Conservation (phyloP, 1,140 invertebrate genomes). For the Caenorhabditis latens region DNA sequence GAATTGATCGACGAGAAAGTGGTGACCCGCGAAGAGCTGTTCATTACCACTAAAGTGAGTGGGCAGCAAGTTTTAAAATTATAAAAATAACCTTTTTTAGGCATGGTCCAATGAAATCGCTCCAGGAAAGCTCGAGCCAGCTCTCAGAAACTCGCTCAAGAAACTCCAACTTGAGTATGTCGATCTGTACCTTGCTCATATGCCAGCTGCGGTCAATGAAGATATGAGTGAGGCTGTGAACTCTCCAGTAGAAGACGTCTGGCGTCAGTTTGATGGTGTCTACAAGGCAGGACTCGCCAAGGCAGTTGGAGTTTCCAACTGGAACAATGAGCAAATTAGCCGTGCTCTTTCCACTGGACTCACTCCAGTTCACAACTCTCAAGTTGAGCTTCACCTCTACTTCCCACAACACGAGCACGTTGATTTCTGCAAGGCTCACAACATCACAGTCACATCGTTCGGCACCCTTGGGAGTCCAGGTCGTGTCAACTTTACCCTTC, state of each 20-base stretch:
- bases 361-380: conserved; percentile 71
- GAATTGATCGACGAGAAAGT: conserved; percentile 83
- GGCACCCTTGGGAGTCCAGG: conserved; percentile 69
- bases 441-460: conserved; percentile 69
- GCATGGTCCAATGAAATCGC: conserved; percentile 76
- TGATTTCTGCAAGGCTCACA: conserved; percentile 70
- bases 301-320: conserved; percentile 70
- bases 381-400: conserved; percentile 69
- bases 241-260: conserved; percentile 35
- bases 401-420: conserved; percentile 69
- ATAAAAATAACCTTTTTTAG: conserved; percentile 84
- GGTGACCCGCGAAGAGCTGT: conserved; percentile 85
- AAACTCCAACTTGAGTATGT: conserved; percentile 68
- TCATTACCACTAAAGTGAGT: conserved; percentile 85
- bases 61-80: conserved; percentile 84
- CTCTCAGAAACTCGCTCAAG: conserved; percentile 65
- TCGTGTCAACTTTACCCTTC: conserved; percentile 7
- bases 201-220: conserved; percentile 36
- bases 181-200: conserved; percentile 68
- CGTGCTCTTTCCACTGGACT: conserved; percentile 62
- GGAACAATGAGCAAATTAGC: conserved; percentile 62
- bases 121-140: conserved; percentile 49
- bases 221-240: conserved; percentile 34
- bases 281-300: conserved; percentile 59
- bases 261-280: conserved; percentile 53